Percentiles rank a stretch among this genome's conserved stretches.
These are phyloP conservation scores for Popillia japonica DNA, from an alignment of 1,140 invertebrate genomes.

Conservation along the genomic window DNA sequence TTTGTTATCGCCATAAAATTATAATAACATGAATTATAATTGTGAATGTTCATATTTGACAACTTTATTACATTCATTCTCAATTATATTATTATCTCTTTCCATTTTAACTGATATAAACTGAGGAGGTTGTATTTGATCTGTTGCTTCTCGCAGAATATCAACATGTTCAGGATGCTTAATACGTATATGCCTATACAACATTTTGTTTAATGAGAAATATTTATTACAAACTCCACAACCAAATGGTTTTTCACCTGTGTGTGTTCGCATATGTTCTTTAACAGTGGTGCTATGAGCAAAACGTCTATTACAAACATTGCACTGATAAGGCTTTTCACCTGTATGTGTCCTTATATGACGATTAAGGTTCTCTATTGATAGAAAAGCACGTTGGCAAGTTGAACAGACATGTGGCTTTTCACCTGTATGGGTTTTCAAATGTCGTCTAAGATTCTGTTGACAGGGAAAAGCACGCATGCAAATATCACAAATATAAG, in stretches of 20 bases:
- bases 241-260: slow-evolving; percentile 73
- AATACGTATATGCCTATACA: slow-evolving; percentile 52
- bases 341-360: slow-evolving; percentile 58
- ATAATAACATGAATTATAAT: not conserved
- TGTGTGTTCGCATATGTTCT: slow-evolving; percentile 53
- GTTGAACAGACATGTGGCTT: slow-evolving; percentile 66
- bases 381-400: slow-evolving; percentile 67
- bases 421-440: slow-evolving; percentile 47
- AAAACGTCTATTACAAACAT: slow-evolving; percentile 48
- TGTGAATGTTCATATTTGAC: not conserved
- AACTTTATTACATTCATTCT: not conserved
- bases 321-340: slow-evolving; percentile 50
- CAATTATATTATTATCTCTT: not conserved
- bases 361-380: slow-evolving; percentile 60
- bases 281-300: slow-evolving; percentile 52
- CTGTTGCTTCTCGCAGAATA: not conserved
- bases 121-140: not conserved
- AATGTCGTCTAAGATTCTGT: slow-evolving; percentile 69
- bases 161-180: slow-evolving; percentile 51
- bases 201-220: slow-evolving; percentile 58
- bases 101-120: slow-evolving; percentile 21
- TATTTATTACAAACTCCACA: slow-evolving; percentile 73
- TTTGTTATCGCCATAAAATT: not conserved
- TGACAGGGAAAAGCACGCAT: slow-evolving; percentile 49
- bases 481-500: slow-evolving; percentile 51